Evolutionary conservation across 2,888 invertebrate species (phyloP).

Genomic region (Campoplex capitator): DNA sequence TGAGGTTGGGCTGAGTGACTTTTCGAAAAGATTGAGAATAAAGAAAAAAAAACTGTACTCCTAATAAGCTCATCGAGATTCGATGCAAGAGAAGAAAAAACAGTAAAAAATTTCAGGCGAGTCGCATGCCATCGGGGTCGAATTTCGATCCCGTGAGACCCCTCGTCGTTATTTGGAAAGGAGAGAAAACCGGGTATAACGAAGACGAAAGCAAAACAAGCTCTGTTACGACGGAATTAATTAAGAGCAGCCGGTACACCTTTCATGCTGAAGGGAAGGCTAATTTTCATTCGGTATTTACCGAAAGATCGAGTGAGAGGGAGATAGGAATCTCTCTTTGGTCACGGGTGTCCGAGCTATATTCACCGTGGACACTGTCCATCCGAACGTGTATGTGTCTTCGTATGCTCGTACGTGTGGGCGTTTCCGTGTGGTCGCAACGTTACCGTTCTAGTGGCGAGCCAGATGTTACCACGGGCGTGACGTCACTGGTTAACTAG

Average conservation of each 20-base stretch:
- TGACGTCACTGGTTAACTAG: slow-evolving; percentile 85
- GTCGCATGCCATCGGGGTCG: neutral
- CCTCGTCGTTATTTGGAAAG: slow-evolving; percentile 17
- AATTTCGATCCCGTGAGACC: neutral
- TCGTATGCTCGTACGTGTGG: neutral
- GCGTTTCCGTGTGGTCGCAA: slow-evolving; percentile 46
- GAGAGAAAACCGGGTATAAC: neutral
- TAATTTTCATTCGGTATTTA: slow-evolving; percentile 80
- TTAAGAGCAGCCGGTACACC: slow-evolving; percentile 80
- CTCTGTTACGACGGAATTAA: slow-evolving; percentile 78
- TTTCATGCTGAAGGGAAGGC: slow-evolving; percentile 75
- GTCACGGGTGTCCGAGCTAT: slow-evolving; percentile 77
- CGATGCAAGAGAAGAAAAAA: neutral
- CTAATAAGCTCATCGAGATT: neutral
- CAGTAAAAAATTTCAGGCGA: neutral
- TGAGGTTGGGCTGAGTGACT: neutral
- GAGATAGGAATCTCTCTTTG: slow-evolving; percentile 73
- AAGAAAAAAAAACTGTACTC: neutral
- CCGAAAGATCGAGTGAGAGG: slow-evolving; percentile 16
- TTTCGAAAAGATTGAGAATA: neutral
- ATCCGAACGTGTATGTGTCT: slow-evolving; percentile 29
- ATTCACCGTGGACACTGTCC: slow-evolving; percentile 72
- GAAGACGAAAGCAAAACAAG: slow-evolving; percentile 62
- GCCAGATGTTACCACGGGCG: slow-evolving; percentile 84
- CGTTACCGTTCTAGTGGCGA: slow-evolving; percentile 66